phyloP scores from a whole-genome alignment of 2,113 vertebrate species.

The Bubo scandiacus region DNA sequence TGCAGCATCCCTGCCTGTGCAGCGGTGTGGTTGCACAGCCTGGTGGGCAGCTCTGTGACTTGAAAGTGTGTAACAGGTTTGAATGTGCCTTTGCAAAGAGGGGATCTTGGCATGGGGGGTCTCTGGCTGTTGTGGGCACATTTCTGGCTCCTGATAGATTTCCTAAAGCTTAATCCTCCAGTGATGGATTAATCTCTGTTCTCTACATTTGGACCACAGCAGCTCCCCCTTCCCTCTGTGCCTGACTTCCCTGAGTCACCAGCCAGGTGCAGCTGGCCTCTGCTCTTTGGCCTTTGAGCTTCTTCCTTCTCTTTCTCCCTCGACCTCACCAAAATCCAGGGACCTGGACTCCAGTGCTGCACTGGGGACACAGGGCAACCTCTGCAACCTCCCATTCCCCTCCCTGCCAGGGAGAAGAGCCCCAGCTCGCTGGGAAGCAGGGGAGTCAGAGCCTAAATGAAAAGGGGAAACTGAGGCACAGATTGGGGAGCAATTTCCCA shows the following conservation, averaged over 20 bases:
- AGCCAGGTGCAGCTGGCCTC: background rate
- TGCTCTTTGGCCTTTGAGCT: background rate
- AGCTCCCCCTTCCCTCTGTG: background rate
- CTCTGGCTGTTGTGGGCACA: background rate
- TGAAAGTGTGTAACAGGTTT: background rate
- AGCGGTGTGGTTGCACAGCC: fast-evolving
- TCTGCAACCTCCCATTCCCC: background rate
- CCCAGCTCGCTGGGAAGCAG: background rate
- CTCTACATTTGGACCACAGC: background rate
- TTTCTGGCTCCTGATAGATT: background rate
- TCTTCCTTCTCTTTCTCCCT: background rate
- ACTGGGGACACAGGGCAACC: background rate
- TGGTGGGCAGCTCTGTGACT: background rate
- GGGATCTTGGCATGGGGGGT: background rate
- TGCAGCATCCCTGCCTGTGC: fast-evolving
- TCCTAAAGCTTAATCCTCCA: background rate
- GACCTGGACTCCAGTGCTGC: background rate
- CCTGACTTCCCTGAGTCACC: background rate
- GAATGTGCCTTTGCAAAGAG: background rate
- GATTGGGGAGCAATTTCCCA: background rate
- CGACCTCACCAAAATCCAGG: background rate
- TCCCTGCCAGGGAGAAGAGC: background rate
- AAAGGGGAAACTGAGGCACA: background rate
- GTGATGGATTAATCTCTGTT: background rate
- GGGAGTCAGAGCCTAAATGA: background rate